Base-by-base conservation (phyloP, 2,113 vertebrate genomes). In the Cyanistes caeruleus region DNA sequence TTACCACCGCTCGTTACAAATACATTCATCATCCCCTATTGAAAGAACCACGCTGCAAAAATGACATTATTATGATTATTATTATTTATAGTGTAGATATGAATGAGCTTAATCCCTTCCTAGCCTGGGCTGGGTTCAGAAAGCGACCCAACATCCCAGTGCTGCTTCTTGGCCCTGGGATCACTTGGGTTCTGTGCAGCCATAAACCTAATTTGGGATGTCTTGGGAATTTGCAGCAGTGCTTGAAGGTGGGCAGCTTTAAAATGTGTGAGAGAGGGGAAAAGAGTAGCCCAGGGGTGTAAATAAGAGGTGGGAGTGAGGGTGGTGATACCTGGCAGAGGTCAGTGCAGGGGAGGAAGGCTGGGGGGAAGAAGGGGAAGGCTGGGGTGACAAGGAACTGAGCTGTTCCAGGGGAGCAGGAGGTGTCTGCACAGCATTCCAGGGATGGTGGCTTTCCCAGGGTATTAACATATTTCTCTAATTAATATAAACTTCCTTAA, bases 31-130 rank as follows among this genome's bases (percentile, higher is more conserved):
- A 83, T 55, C 59, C 43, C 52, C 1, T 63, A 59, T 37, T 90
- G 96, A 84, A 93, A 80, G 85, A 82, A 67, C 82, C 13, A 11
- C 8, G 1, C 72, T 41, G 92, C 51, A 64, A 51, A 93, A 92
- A 74, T 68, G 92, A 75, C 64, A 48, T 79, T 46, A 25, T 84
- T 65, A 12, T 93, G 37, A 33, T 85, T 82, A 52, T 92, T 92
- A 83, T 93, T 93, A 90, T 89, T 95, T 90, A 86, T 85, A 67
- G 82, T 41, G 78, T 53, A 21, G 75, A 14, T 93, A n/a, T 17
- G 60, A 63, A 74, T 74, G 72, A 75, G 30, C 55, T 94, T 46
- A 70, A 63, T 87, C 48, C 63, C 4, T 74, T 93, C 24, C 53
- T 24, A 52, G 63, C 48, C 76, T 63, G 64, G 52, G 37, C 70